Evolutionary conservation across 2,888 invertebrate genomes (phyloP).

Genomic region (Camponotus fellah): DNA sequence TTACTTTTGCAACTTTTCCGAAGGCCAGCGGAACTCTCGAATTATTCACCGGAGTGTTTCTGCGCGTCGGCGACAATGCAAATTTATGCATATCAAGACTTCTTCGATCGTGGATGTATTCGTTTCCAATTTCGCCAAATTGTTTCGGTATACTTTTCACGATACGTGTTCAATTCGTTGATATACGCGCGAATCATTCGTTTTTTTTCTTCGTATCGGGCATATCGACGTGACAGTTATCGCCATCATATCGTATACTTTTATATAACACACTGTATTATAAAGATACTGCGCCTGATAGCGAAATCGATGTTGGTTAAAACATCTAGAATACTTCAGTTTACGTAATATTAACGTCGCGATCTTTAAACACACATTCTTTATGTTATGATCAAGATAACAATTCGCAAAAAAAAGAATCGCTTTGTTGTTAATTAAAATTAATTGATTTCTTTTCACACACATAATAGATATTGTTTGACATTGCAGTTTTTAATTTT

Average conservation of each 20-base stretch:
- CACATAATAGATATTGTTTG: neutral
- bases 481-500: neutral
- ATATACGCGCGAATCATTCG: neutral
- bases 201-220: neutral
- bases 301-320: constrained; percentile 38
- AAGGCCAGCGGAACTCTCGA: constrained; percentile 35
- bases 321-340: constrained; percentile 32
- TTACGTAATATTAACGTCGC: neutral
- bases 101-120: neutral
- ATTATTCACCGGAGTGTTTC: constrained; percentile 28
- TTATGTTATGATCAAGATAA: neutral
- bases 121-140: neutral
- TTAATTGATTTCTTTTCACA: neutral
- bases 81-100: neutral
- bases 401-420: neutral
- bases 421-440: constrained; percentile 10
- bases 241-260: constrained; percentile 16
- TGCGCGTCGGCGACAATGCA: neutral
- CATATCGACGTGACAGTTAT: constrained; percentile 10
- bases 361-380: neutral
- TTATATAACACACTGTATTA: constrained; percentile 13
- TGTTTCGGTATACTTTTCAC: neutral
- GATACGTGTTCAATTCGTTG: neutral
- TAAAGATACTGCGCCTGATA: neutral
- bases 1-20: constrained; percentile 39